These are phyloP conservation scores for Epinephelus fuscoguttatus DNA, from an alignment of 2,113 vertebrate genomes.

Conservation along the genomic window DNA sequence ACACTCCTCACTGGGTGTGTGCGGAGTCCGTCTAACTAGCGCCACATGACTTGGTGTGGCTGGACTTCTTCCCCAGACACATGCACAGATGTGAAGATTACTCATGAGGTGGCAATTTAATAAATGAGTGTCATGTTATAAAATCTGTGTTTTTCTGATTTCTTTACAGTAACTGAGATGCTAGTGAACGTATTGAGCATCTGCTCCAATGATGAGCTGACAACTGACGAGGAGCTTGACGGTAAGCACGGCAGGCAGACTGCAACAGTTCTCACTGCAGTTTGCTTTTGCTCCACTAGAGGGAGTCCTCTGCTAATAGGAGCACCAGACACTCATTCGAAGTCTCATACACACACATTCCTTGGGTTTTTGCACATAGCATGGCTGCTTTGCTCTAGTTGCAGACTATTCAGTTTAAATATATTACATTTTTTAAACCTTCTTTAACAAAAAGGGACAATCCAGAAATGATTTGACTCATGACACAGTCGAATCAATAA, in stretches of 20 bases:
- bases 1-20: background rate
- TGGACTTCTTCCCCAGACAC: background rate
- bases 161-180: slow-evolving; percentile 95
- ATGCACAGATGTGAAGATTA: background rate
- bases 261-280: background rate
- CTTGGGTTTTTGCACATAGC: background rate
- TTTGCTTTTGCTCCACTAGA: slow-evolving; percentile 56
- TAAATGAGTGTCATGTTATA: background rate
- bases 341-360: background rate
- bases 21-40: background rate
- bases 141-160: slow-evolving; percentile 4
- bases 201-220: slow-evolving; percentile 97
- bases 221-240: slow-evolving; percentile 97
- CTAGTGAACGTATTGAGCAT: slow-evolving; percentile 98
- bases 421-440: background rate
- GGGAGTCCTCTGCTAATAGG: slow-evolving; percentile 40
- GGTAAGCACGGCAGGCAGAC: slow-evolving; percentile 83
- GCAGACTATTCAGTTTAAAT: background rate
- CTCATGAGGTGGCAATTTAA: background rate
- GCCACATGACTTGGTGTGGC: background rate
- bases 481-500: background rate
- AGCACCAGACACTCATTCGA: background rate
- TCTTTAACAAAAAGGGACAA: background rate
- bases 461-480: background rate
- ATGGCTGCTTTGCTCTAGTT: background rate